phyloP scores from a whole-genome alignment of 2,113 vertebrate genomes.

The Uropsilus gracilis region DNA sequence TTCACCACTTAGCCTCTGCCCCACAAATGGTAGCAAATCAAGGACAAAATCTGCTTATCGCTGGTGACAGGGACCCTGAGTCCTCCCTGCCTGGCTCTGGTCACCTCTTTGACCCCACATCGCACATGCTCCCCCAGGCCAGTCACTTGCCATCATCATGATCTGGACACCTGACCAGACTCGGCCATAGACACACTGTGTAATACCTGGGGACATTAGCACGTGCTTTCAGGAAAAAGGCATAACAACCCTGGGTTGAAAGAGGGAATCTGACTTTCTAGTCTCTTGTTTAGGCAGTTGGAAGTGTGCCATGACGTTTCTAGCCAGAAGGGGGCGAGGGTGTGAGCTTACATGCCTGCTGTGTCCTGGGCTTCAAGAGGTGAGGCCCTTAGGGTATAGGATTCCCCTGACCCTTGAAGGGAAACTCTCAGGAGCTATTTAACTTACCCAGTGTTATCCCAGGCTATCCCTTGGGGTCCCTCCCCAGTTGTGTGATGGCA shows the following conservation, averaged over 20 bases:
- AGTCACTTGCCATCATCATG: no score
- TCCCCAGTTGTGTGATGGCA: background rate
- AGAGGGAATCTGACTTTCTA: background rate
- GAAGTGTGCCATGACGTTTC: rapidly evolving
- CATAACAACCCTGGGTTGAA: background rate
- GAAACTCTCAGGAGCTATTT: background rate
- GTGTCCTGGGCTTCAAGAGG: no score
- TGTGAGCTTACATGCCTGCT: no score
- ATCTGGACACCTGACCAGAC: rapidly evolving
- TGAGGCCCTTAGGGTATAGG: background rate
- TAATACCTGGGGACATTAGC: rapidly evolving
- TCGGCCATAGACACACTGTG: no score
- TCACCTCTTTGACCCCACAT: no score
- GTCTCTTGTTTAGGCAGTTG: background rate
- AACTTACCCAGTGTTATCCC: no score
- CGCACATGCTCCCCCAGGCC: no score
- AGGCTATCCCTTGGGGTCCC: background rate
- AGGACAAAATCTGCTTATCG: no score
- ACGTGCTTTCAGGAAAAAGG: background rate
- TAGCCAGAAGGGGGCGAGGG: background rate
- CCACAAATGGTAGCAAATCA: no score
- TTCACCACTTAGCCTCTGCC: no score
- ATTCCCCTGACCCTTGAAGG: background rate
- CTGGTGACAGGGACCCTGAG: no score
- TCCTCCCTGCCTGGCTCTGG: no score